Conservation (phyloP, 1,140 invertebrate species). For the Musca domestica region DNA sequence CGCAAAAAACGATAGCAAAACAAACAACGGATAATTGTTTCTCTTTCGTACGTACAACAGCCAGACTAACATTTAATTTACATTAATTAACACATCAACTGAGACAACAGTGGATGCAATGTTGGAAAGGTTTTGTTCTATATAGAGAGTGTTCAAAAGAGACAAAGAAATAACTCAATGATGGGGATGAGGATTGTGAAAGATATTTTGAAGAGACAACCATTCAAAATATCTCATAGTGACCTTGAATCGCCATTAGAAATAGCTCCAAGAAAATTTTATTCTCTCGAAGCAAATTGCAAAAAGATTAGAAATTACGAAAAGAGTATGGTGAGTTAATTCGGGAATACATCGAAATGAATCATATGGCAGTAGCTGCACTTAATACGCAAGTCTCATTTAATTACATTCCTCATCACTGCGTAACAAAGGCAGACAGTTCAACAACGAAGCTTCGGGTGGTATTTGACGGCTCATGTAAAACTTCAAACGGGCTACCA, state of each 20-base stretch:
- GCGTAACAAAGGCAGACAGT: slow-evolving; percentile 28
- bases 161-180: background rate
- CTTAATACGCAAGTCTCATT: background rate
- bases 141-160: background rate
- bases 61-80: background rate
- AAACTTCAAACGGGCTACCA: slow-evolving; percentile 23
- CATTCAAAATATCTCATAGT: too few species aligned
- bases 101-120: background rate
- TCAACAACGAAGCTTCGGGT: slow-evolving; percentile 38
- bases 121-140: background rate
- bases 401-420: slow-evolving; percentile 43
- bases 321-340: too few species aligned
- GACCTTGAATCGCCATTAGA: too few species aligned
- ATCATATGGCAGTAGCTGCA: too few species aligned
- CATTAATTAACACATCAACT: background rate
- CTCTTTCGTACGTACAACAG: too few species aligned
- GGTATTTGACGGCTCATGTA: slow-evolving; percentile 17
- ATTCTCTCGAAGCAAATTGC: too few species aligned
- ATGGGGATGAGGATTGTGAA: background rate
- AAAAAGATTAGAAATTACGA: too few species aligned
- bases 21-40: too few species aligned
- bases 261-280: too few species aligned
- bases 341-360: too few species aligned
- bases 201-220: background rate
- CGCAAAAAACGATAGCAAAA: too few species aligned